These are phyloP conservation scores for Microplitis mediator DNA, from an alignment of 1,140 invertebrate genomes.

Conservation along the genomic window DNA sequence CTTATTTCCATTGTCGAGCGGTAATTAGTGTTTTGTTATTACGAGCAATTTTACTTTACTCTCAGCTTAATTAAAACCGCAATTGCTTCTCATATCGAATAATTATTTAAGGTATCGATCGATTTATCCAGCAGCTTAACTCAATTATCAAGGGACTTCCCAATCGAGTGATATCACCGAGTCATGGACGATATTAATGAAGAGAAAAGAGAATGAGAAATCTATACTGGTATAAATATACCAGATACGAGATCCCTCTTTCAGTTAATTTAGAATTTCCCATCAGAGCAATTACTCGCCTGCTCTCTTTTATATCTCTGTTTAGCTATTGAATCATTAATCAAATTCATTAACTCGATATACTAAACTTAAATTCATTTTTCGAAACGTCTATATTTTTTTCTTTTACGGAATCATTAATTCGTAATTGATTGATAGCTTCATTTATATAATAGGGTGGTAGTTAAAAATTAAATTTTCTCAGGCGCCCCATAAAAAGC, in stretches of 20 bases:
- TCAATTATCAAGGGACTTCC: constrained; percentile 3
- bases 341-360: neutral
- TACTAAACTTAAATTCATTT: neutral
- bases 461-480: too few relatives aligned
- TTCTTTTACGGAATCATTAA: neutral
- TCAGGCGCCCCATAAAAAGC: too few relatives aligned
- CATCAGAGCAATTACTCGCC: constrained; percentile 8
- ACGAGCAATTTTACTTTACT: too few relatives aligned
- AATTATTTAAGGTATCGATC: too few relatives aligned
- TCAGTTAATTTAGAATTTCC: constrained; percentile 15
- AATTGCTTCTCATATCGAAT: too few relatives aligned
- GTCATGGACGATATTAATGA: neutral
- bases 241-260: neutral
- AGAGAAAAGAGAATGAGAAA: neutral
- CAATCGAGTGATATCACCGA: constrained; percentile 6
- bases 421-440: neutral
- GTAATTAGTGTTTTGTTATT: neutral
- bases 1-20: too few relatives aligned
- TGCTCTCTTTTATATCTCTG: neutral
- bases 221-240: neutral
- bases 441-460: too few relatives aligned
- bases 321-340: neutral
- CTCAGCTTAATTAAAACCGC: too few relatives aligned
- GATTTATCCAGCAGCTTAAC: neutral
- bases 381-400: neutral